A percentile compares a stretch with the other conserved stretches of the same genome.
Conservation (phyloP, 2,888 invertebrate species). For the Ophion ellenae region DNA sequence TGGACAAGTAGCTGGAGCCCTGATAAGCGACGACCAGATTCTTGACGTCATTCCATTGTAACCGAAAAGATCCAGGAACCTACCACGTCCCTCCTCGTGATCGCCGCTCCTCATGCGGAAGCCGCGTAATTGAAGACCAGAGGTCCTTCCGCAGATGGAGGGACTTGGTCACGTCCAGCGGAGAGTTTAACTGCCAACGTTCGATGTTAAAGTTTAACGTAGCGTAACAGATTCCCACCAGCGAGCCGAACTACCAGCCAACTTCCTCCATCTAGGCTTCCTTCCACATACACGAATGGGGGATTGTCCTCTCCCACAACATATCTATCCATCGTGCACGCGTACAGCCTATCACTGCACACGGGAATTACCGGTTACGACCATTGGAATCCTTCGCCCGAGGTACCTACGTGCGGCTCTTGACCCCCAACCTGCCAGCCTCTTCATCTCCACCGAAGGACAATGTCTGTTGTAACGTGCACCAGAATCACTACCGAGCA, state of each 20-base stretch:
- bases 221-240: conserved; percentile 62
- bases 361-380: conserved; percentile 62
- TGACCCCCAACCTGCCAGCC: conserved; percentile 49
- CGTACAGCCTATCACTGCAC: conserved; percentile 37
- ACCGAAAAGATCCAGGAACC: conserved; percentile 9
- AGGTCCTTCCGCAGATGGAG: conserved; percentile 16
- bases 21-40: too few species aligned
- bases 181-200: conserved; percentile 63
- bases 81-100: background rate
- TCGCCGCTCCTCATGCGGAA: conserved; percentile 33
- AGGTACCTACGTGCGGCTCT: conserved; percentile 17
- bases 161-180: conserved; percentile 37
- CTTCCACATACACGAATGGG: conserved; percentile 5
- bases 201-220: conserved; percentile 64
- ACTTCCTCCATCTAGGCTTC: conserved; percentile 40
- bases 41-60: background rate
- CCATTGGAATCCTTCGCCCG: conserved; percentile 37
- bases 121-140: conserved; percentile 36
- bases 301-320: conserved; percentile 31
- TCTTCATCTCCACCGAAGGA: conserved; percentile 17
- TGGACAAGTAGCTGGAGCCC: background rate
- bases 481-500: conserved; percentile 34
- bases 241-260: conserved; percentile 31
- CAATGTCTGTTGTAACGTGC: conserved; percentile 37
- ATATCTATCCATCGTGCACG: conserved; percentile 38